Conservation (phyloP, 2,888 invertebrate genomes). For the Chaitophorus viminalis region DNA sequence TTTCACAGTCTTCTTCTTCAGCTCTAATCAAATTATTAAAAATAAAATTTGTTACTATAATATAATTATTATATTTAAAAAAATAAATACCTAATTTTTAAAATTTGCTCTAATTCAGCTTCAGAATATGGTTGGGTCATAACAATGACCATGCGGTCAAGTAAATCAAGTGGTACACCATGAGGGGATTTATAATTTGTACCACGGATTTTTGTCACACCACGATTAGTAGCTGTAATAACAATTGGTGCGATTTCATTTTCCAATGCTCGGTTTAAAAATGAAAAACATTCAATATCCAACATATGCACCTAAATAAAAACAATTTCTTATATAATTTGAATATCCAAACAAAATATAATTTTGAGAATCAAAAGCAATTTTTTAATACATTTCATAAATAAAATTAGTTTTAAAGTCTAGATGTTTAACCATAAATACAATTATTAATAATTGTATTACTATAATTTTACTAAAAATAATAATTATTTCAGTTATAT, state of each 20-base stretch:
- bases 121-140: constrained; percentile 89
- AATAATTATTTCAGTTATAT: too few relatives aligned
- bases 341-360: too few relatives aligned
- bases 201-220: constrained; percentile 93
- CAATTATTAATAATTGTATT: too few relatives aligned
- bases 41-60: not conserved
- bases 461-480: too few relatives aligned
- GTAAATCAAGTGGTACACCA: constrained; percentile 94
- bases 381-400: too few relatives aligned
- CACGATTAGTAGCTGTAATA: constrained; percentile 98
- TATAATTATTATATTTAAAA: not conserved
- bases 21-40: constrained; percentile 72
- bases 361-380: too few relatives aligned
- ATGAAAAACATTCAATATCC: constrained; percentile 99
- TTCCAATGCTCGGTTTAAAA: constrained; percentile 94
- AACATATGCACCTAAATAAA: constrained; percentile 93
- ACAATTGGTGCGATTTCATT: constrained; percentile 97
- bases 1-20: constrained; percentile 97
- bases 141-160: constrained; percentile 95
- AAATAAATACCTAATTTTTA: constrained; percentile 78
- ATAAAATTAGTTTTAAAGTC: too few relatives aligned
- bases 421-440: too few relatives aligned
- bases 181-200: constrained; percentile 94
- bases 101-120: constrained; percentile 88
- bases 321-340: too few relatives aligned